Percentiles rank a stretch among this genome's conserved stretches.
phyloP scores from a whole-genome alignment of 2,113 vertebrate genomes.

The Corvus cornix region DNA sequence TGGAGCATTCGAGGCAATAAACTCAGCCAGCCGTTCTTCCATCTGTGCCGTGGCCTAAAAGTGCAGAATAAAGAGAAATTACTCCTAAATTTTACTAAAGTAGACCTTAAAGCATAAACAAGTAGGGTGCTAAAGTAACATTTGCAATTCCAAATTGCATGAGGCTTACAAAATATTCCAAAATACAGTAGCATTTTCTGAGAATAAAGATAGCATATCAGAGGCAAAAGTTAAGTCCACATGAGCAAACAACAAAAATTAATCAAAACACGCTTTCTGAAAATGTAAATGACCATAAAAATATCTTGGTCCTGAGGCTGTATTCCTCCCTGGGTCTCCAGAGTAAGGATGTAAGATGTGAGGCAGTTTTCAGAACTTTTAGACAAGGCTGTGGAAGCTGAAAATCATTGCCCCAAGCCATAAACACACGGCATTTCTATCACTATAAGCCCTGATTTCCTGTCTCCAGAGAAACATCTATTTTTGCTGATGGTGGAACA shows the following conservation, averaged over 20 bases:
- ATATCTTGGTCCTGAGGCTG: background rate
- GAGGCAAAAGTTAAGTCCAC: background rate
- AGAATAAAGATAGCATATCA: background rate
- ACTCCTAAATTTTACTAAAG: background rate
- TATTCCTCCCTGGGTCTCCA: background rate
- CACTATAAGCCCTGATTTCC: background rate
- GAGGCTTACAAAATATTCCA: background rate
- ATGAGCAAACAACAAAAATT: background rate
- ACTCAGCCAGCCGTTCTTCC: slow-evolving; percentile 92
- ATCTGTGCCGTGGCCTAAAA: slow-evolving; percentile 93
- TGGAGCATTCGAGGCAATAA: slow-evolving; percentile 85
- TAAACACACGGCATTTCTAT: rapidly evolving
- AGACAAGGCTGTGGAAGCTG: background rate
- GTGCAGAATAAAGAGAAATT: slow-evolving; percentile 15
- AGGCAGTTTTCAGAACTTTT: background rate
- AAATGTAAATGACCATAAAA: slow-evolving; percentile 9
- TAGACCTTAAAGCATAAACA: background rate
- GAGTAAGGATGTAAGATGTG: background rate
- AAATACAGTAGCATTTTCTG: background rate
- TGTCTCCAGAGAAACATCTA: background rate
- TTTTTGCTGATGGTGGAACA: background rate
- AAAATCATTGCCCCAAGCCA: background rate
- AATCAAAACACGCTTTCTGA: background rate
- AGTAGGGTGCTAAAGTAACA: background rate
- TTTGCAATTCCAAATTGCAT: background rate